These are phyloP conservation scores for Xestia xanthographa DNA, from an alignment of 2,888 invertebrate genomes.

Conservation along the genomic window DNA sequence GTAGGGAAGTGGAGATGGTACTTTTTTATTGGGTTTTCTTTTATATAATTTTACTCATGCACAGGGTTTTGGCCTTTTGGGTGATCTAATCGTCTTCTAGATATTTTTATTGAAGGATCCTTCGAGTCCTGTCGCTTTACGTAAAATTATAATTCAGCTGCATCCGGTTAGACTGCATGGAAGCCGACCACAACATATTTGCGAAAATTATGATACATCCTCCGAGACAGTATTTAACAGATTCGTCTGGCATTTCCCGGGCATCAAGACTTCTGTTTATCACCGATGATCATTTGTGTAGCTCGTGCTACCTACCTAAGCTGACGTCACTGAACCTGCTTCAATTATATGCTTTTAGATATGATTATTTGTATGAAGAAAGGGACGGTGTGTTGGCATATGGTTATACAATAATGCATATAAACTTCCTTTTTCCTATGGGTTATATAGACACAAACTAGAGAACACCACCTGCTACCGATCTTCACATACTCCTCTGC, in stretches of 20 bases:
- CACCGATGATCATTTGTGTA: not conserved
- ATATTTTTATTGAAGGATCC: not conserved
- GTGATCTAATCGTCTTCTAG: not conserved
- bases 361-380: not conserved
- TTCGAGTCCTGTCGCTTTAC: not conserved
- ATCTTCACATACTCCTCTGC: no score
- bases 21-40: conserved; percentile 8
- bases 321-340: not conserved
- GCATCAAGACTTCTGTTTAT: not conserved
- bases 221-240: not conserved
- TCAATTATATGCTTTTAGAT: not conserved
- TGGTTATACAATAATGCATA: not conserved
- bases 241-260: not conserved
- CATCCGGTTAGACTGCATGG: not conserved
- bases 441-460: not conserved
- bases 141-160: not conserved
- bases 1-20: conserved; percentile 44
- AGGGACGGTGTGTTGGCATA: not conserved
- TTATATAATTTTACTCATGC: not conserved
- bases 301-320: not conserved
- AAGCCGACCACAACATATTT: not conserved
- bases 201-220: not conserved
- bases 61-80: no score
- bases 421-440: not conserved
- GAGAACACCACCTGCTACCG: not conserved